Base-by-base conservation (phyloP, 2,888 invertebrate species). In the Erynnis tages region DNA sequence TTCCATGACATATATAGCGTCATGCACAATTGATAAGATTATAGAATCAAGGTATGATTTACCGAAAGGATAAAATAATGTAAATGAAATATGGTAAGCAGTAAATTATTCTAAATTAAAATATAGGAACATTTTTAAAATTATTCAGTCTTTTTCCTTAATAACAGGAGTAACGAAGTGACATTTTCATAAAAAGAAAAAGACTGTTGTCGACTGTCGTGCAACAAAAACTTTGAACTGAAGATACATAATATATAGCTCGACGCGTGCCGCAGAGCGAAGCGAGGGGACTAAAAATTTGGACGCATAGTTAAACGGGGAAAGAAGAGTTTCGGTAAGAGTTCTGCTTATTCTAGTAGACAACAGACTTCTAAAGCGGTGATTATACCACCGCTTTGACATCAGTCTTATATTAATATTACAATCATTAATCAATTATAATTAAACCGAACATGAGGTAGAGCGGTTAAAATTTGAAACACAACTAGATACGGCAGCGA, bases 101-200 rank as follows among this genome's bases (percentile, higher is more conserved):
- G 79, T 83, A 85, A 86, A 86, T 82, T 84, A 88, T 79, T 82
- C 85, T 87, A 88, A 89, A 88, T 79, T 82, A 85, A 82, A 88
- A 84, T 85, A 87, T 88, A 89, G 89, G 89, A 89, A 89, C 89
- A 85, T 85, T 81, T 80, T 78, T 77, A 81, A 83, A 78, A 80
- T 79, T 77, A 50, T 50, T 89, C 88, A 88, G 88, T 88, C 88
- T 87, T 85, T 67, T 77, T 77, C 71, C 81, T 84, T 78, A 84
- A 80, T 81, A 80, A 82, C 79, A 82, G 81, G 79, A 79, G 75
- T 81, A 83, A 84, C 80, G 71, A 85, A 82, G 78, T 69, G 67
- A 70, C 61, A 67, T 62, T 64, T n/a, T 60, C 61, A 62, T 62
- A 66, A 65, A 65, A 73, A 77, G 71, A 73, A 69, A 71, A 78